Evolutionary conservation across 2,797 vertebrate species (phyloP).

Genomic region (Poeciliopsis infans): DNA sequence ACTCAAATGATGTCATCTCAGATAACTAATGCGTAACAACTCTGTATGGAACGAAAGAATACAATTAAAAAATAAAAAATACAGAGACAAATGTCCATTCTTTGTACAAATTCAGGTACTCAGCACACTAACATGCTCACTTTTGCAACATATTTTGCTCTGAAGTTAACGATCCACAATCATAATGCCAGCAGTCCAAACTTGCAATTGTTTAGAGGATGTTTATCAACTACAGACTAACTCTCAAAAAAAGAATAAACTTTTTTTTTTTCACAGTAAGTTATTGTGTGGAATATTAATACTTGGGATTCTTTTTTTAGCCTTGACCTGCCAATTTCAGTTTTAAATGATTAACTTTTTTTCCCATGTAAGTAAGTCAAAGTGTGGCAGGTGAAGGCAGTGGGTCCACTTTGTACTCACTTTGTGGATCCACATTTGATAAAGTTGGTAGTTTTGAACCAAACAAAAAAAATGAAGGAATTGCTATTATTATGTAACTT

Average conservation of each 20-base stretch:
- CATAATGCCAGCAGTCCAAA: slow-evolving; percentile 6
- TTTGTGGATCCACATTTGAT: not conserved
- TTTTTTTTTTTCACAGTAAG: not conserved
- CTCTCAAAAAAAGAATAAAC: not conserved
- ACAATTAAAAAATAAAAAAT: not conserved
- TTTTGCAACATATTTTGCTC: not conserved
- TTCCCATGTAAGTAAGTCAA: not conserved
- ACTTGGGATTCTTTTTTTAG: not conserved
- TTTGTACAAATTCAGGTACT: not conserved
- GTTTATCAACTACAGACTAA: not conserved
- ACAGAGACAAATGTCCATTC: not conserved
- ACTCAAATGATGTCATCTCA: slow-evolving; percentile 12
- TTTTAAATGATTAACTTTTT: not conserved
- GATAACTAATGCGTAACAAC: slow-evolving; percentile 15
- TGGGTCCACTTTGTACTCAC: too few species aligned
- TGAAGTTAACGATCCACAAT: not conserved
- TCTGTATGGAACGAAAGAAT: not conserved
- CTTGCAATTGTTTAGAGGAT: not conserved
- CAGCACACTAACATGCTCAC: not conserved
- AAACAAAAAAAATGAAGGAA: not conserved
- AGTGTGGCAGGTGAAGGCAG: not conserved
- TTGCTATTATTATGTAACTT: not conserved
- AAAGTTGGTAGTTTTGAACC: not conserved
- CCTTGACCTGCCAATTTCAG: not conserved
- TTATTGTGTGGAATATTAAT: not conserved